phyloP scores from a whole-genome alignment of 2,888 invertebrate species.

The Gibbula magus region DNA sequence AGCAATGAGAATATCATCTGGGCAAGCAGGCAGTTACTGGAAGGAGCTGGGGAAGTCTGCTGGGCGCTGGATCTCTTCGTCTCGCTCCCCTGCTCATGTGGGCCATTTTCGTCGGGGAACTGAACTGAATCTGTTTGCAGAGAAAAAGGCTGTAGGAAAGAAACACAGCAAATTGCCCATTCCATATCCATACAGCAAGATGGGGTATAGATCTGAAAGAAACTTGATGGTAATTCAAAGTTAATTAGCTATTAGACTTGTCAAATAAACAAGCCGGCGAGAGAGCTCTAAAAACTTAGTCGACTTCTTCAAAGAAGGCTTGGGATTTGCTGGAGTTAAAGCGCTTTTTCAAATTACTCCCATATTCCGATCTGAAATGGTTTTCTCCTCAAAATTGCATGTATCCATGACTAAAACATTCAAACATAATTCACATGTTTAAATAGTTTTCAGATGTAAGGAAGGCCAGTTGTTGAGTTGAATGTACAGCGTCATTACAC shows the following conservation, averaged over 20 bases:
- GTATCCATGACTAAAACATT: conserved; percentile 18
- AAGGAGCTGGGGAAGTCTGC: neutral
- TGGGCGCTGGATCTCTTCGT: neutral
- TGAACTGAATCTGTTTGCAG: conserved; percentile 22
- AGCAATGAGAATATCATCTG: neutral
- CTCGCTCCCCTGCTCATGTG: conserved; percentile 9
- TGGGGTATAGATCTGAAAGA: conserved; percentile 17
- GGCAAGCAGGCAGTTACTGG: neutral
- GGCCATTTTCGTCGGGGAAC: conserved; percentile 19
- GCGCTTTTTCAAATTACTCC: conserved; percentile 16
- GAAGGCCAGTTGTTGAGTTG: neutral
- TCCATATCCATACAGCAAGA: neutral
- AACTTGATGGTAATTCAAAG: conserved; percentile 17
- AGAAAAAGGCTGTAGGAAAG: conserved; percentile 14
- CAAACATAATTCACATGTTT: conserved; percentile 1
- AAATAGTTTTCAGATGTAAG: neutral
- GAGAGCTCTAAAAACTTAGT: conserved; percentile 5
- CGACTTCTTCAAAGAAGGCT: neutral
- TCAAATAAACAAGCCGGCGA: conserved; percentile 15
- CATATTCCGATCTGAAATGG: conserved; percentile 19
- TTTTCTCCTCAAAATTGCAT: conserved; percentile 19
- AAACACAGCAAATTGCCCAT: conserved; percentile 11
- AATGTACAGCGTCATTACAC: no score
- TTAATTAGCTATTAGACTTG: conserved; percentile 25
- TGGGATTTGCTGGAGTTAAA: conserved; percentile 1